phyloP scores from a whole-genome alignment of 2,888 invertebrate species.

The Protophormia terraenovae region DNA sequence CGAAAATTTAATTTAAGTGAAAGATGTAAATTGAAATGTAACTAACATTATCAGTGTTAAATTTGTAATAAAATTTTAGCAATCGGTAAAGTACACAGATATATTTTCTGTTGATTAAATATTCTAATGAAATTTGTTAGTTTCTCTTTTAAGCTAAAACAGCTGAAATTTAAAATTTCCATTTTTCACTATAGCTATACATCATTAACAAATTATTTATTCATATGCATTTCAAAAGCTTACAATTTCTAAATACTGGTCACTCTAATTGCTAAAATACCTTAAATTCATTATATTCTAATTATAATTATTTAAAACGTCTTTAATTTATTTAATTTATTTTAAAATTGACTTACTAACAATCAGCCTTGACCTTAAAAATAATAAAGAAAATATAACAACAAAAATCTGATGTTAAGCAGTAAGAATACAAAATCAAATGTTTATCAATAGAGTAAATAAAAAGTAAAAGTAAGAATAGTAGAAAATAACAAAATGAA shows the following conservation, averaged over 20 bases:
- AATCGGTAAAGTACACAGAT: too few relatives aligned
- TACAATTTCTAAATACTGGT: too few relatives aligned
- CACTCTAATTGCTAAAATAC: too few relatives aligned
- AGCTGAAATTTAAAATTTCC: too few relatives aligned
- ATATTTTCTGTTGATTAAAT: neutral
- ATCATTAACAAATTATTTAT: too few relatives aligned
- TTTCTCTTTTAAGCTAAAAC: too few relatives aligned
- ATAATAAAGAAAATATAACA: neutral
- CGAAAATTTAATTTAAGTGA: neutral
- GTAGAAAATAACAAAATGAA: neutral
- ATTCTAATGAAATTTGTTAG: neutral
- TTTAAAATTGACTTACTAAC: neutral
- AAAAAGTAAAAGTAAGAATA: neutral
- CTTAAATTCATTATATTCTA: neutral
- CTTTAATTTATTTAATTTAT: neutral
- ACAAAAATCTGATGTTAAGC: neutral
- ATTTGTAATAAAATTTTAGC: too few relatives aligned
- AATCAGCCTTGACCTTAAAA: neutral
- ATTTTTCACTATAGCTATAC: too few relatives aligned
- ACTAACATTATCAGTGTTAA: too few relatives aligned
- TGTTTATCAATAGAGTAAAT: neutral
- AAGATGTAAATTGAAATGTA: neutral
- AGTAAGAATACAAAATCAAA: neutral
- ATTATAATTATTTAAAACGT: neutral
- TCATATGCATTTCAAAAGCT: too few relatives aligned